Conservation (phyloP, 2,113 vertebrate species). For the Otus sunia region DNA sequence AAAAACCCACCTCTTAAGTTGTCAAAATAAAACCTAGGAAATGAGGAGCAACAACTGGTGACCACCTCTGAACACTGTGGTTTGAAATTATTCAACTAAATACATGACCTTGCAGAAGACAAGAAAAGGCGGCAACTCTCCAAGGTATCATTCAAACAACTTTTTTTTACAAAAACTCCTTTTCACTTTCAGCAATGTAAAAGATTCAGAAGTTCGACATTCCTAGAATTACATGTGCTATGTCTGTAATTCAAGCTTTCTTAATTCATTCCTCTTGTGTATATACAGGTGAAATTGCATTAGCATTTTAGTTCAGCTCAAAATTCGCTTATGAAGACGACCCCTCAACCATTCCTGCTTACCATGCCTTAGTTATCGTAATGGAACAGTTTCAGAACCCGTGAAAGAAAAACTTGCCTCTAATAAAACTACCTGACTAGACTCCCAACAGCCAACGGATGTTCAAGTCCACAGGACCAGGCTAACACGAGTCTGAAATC, state of each 20-base stretch:
- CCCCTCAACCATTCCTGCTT: not conserved
- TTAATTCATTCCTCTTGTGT: not conserved
- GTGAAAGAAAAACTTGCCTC: not conserved
- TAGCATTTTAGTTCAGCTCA: not conserved
- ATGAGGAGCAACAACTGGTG: not conserved
- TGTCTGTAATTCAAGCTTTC: not conserved
- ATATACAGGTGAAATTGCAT: not conserved
- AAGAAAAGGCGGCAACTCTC: not conserved
- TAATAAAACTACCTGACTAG: not conserved
- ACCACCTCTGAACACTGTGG: not conserved
- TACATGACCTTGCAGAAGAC: slow-evolving; percentile 14
- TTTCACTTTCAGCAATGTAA: not conserved
- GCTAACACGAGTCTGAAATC: not conserved
- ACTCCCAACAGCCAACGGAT: not conserved
- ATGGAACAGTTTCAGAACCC: not conserved
- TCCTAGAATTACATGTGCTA: not conserved
- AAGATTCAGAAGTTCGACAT: not conserved
- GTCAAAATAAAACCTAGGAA: slow-evolving; percentile 5
- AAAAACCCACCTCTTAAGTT: not conserved
- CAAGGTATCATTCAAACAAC: not conserved
- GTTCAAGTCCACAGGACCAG: not conserved
- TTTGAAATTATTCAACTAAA: not conserved
- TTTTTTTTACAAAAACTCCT: not conserved
- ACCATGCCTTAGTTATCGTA: not conserved
- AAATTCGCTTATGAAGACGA: not conserved